phyloP scores from a whole-genome alignment of 2,888 invertebrate genomes.

The Epirrhoe tristata region DNA sequence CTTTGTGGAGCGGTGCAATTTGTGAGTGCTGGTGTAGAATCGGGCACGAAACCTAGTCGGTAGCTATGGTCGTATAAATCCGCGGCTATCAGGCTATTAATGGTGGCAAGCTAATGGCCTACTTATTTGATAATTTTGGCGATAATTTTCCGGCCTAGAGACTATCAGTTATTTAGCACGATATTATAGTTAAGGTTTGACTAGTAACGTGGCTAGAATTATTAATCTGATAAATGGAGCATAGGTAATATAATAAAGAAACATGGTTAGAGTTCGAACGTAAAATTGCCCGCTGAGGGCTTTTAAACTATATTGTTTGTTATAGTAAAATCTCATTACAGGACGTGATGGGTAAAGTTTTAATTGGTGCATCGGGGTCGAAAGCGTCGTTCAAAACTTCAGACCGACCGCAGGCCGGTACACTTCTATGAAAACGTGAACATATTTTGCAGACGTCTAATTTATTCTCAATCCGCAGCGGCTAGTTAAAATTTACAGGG shows the following conservation, averaged over 20 bases:
- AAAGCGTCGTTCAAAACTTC: constrained; percentile 51
- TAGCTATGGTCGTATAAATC: constrained; percentile 28
- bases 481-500: constrained; percentile 58
- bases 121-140: constrained; percentile 12
- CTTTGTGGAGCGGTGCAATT: constrained; percentile 52
- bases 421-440: constrained; percentile 52
- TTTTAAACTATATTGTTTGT: constrained; percentile 44
- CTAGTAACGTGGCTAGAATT: neutral
- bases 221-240: neutral
- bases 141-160: constrained; percentile 7
- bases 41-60: constrained; percentile 38
- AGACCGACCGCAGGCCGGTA: constrained; percentile 48
- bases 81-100: constrained; percentile 24
- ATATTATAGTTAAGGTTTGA: neutral
- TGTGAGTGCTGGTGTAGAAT: constrained; percentile 45
- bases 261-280: constrained; percentile 34
- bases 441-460: constrained; percentile 49
- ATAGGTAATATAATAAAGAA: constrained; percentile 30
- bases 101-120: constrained; percentile 7
- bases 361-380: constrained; percentile 65
- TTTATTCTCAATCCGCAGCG: constrained; percentile 51
- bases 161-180: constrained; percentile 1
- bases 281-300: constrained; percentile 40
- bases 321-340: constrained; percentile 45
- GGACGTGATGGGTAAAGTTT: constrained; percentile 57